Conservation (phyloP, 2,113 vertebrate genomes). For the Halcyon malimbica region DNA sequence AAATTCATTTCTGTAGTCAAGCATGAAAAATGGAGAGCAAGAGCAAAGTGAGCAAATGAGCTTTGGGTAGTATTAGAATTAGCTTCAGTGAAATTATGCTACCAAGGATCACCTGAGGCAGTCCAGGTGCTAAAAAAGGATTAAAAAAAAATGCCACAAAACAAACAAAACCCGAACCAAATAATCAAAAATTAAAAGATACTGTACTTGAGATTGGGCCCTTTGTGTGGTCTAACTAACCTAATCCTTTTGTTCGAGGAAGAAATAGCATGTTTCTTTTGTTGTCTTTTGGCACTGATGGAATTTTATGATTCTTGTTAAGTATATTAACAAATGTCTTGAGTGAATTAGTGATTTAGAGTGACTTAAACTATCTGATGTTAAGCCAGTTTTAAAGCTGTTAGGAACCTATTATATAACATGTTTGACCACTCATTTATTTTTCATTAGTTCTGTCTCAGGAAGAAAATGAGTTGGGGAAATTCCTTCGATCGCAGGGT, state of each 20-base stretch:
- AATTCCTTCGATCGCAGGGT: constrained; percentile 93
- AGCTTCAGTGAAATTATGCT: neutral
- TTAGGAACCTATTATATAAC: neutral
- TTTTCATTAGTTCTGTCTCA: constrained; percentile 88
- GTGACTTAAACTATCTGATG: neutral
- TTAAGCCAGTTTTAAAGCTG: neutral
- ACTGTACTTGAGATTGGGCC: neutral
- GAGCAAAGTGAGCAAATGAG: neutral
- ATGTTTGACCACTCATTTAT: constrained; percentile 39
- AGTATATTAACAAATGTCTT: constrained; percentile 21
- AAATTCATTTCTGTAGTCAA: neutral
- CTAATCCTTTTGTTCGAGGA: constrained; percentile 1
- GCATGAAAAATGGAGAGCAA: neutral
- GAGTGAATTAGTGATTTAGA: neutral
- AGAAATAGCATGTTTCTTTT: constrained; percentile 9
- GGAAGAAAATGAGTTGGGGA: constrained; percentile 96
- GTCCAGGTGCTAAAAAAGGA: neutral
- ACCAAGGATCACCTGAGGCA: neutral
- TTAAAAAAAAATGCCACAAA: neutral
- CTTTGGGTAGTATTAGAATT: neutral
- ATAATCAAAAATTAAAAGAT: neutral
- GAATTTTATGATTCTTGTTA: constrained; percentile 60
- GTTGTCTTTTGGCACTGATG: constrained; percentile 11
- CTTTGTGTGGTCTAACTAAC: neutral
- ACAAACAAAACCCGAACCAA: neutral